These are phyloP conservation scores for Lophochroa leadbeateri DNA, from an alignment of 2,113 vertebrate species.

Conservation along the genomic window DNA sequence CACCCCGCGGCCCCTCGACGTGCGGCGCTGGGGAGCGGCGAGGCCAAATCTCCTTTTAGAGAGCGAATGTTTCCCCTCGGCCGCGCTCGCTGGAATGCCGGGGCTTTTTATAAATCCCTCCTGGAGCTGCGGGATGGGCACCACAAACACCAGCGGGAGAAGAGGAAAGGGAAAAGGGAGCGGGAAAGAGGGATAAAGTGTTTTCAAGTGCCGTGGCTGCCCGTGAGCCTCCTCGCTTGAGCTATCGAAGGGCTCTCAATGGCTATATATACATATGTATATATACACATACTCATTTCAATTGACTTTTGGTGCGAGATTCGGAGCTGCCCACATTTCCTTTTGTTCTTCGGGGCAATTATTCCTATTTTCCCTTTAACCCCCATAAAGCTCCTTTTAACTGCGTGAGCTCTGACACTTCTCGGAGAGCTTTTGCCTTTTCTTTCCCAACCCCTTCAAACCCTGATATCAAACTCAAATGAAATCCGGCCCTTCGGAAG, in stretches of 20 bases:
- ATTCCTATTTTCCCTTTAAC: neutral
- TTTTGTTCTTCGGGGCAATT: constrained; percentile 29
- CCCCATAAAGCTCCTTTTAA: constrained; percentile 8
- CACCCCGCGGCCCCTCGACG: constrained; percentile 11
- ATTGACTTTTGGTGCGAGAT: neutral
- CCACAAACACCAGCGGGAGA: neutral
- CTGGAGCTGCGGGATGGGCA: constrained; percentile 6
- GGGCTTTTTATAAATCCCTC: constrained; percentile 41
- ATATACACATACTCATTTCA: neutral
- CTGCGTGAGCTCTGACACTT: neutral
- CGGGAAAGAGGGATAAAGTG: accelerated
- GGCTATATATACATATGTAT: no score
- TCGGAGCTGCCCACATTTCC: neutral
- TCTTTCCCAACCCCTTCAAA: constrained; percentile 30
- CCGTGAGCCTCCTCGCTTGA: neutral
- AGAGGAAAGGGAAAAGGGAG: neutral
- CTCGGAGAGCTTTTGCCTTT: neutral
- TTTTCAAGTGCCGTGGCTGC: neutral
- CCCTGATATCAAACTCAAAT: neutral
- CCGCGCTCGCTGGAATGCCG: neutral
- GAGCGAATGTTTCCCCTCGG: constrained; percentile 30
- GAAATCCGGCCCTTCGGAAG: constrained; percentile 51
- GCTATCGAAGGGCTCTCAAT: neutral
- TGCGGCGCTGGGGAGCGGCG: neutral
- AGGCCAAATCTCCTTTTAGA: constrained; percentile 58